Base-by-base conservation (phyloP, 2,888 invertebrate species). In the Euplagia quadripunctaria region DNA sequence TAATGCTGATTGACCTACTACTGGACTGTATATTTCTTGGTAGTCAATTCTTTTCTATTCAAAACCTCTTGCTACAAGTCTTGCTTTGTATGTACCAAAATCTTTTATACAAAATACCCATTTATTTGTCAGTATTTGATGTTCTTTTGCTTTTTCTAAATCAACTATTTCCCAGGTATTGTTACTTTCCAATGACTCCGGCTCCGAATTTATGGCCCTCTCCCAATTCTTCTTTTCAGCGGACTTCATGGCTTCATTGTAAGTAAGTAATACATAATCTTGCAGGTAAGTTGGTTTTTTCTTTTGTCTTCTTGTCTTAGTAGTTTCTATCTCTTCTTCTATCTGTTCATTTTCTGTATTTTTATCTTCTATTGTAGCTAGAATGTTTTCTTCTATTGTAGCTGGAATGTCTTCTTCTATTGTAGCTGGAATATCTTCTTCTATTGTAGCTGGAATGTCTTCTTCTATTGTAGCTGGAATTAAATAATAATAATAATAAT, bases 61-160 rank as follows among this genome's bases (percentile, higher is more conserved):
- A 7, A 58, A 58, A 16, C 55, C 55, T 58, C 55, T 14, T 7
- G 17, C 61, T 5, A 61, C 61, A n/a, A 61, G 61, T 61, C 61
- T 61, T 20, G 61, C 61, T 68, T 66, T 58, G n/a, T 64, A 43
- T 20, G n/a, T 6, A 43, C 67, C 51, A 65, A 63, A 17, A 12
- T 68, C n/a, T 31, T 66, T 66, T 9, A 66, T 17, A 8, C 61
- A 4, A 61, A 68, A 68, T 68, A 55, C 43, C 55, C 55, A 68
- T 58, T 68, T 68, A 31, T 68, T 68, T 1, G 42, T 58, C 14
- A 68, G 42, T 41, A 68, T 68, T 41, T 55, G 55, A 1, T 52
- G 5, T 14, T 43, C 58, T 17, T 58, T 42, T 17, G 68, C 52
- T 43, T 68, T 17, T 42, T 7, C 7, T 58, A 17, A 42, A 14